A percentile compares a stretch with the other conserved stretches of the same genome.
Evolutionary conservation across 2,797 vertebrate species (phyloP).

Genomic region (Saxicola maurus): DNA sequence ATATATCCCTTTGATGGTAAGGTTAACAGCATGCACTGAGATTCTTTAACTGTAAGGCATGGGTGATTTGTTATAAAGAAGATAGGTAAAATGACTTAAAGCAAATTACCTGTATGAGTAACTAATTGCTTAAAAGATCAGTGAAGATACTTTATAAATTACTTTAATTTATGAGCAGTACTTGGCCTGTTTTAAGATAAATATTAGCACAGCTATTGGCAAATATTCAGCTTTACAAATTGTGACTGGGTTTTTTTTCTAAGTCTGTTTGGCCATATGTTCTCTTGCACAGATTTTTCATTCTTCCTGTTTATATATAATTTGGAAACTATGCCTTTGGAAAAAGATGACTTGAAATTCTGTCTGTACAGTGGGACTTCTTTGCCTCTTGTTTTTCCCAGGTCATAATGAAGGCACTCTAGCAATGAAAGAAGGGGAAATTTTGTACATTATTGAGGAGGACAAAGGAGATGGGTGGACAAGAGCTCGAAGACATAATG

Average conservation of each 20-base stretch:
- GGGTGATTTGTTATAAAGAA: background rate
- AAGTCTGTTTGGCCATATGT: conserved; percentile 7
- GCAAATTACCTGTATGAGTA: background rate
- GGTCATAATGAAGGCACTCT: conserved; percentile 97
- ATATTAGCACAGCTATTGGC: conserved; percentile 10
- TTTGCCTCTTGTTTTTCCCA: conserved; percentile 53
- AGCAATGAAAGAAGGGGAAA: conserved; percentile 92
- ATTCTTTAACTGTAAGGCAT: background rate
- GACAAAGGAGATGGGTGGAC: conserved; percentile 99
- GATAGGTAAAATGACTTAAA: background rate
- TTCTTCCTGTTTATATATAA: conserved; percentile 19
- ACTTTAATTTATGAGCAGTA: background rate
- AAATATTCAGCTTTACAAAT: background rate
- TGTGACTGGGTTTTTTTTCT: background rate
- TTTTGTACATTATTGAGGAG: conserved; percentile 95
- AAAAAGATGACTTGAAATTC: conserved; percentile 31
- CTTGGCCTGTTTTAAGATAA: conserved; percentile 1
- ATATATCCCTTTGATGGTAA: conserved; percentile 95
- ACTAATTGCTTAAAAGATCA: background rate
- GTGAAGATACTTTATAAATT: background rate
- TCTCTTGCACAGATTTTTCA: background rate
- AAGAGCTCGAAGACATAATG: conserved; percentile 89
- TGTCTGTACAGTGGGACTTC: background rate
- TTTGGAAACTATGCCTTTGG: background rate
- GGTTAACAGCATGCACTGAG: background rate